Evolutionary conservation across 2,888 invertebrate species (phyloP), one percentile per base, ranked within the genome.

Genomic region (Lacanobia oleracea): DNA sequence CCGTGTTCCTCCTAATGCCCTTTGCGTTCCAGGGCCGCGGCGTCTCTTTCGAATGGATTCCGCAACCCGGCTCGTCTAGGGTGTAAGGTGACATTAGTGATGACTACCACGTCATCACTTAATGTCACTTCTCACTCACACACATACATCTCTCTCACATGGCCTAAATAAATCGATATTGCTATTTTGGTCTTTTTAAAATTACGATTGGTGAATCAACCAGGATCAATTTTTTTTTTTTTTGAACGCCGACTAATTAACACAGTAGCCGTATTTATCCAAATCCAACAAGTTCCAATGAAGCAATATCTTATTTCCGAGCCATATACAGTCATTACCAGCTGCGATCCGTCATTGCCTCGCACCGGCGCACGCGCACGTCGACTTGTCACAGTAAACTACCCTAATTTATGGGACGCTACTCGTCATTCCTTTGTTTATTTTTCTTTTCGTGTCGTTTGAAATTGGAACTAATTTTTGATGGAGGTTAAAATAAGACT

Each of bases 391-490:
- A 80, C 77, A 82, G 59, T 79, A 81, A 87, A 87, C 88, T 86
- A 85, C 85, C 75, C 85, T 90, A 86, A 89, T 90, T 90, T 90
- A 90, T 89, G 71, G 80, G 79, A 67, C 57, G 70, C 83, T 75
- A 89, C 88, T 80, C 83, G 79, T 90, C 88, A 88, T 88, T 86
- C 83, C 33, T 57, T 69, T 83, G 84, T 89, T 86, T 89, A 89
- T 90, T 89, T 89, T 86, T 90, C 89, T 83, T 84, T 72, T 83
- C 75, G 71, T 77, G 75, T 21, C 84, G 48, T 82, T 76, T 71
- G 81, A 81, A 82, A 82, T 89, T 84, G 79, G 74, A 76, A 81
- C 80, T 56, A 82, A 87, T 86, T 85, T 87, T 87, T 48, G 9
- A 50, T 50, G 10, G 50, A 50, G 50, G n/a, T n/a, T 4, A 10